These are phyloP conservation scores for Kuschelorhynchus macadamiae DNA, from an alignment of 2,888 invertebrate genomes.

Conservation along the genomic window DNA sequence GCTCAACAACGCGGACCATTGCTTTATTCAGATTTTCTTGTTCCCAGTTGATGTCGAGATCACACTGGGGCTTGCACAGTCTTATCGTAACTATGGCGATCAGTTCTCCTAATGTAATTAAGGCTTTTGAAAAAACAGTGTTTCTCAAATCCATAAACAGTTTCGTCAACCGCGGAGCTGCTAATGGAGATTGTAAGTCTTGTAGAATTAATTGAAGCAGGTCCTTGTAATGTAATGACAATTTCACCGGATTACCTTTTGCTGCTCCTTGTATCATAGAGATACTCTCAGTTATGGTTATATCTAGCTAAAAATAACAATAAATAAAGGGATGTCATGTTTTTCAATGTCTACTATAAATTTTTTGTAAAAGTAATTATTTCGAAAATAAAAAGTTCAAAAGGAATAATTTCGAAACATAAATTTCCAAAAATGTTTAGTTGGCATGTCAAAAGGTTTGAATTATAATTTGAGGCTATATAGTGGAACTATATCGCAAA, in stretches of 20 bases:
- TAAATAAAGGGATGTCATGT: too few species aligned
- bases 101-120: slow-evolving; percentile 71
- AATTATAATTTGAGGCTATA: too few species aligned
- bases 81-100: slow-evolving; percentile 82
- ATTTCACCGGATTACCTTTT: slow-evolving; percentile 70
- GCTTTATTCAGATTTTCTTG: slow-evolving; percentile 77
- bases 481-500: too few species aligned
- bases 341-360: too few species aligned
- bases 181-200: slow-evolving; percentile 82
- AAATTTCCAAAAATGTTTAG: too few species aligned
- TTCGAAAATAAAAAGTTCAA: too few species aligned
- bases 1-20: slow-evolving; percentile 75
- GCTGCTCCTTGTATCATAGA: slow-evolving; percentile 71
- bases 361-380: too few species aligned
- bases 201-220: slow-evolving; percentile 73
- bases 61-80: slow-evolving; percentile 85
- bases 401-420: too few species aligned
- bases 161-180: slow-evolving; percentile 77
- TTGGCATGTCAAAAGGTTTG: too few species aligned
- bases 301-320: slow-evolving; percentile 64
- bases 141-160: slow-evolving; percentile 75
- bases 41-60: slow-evolving; percentile 83
- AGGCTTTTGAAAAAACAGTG: slow-evolving; percentile 70
- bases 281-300: slow-evolving; percentile 67
- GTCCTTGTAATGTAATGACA: slow-evolving; percentile 73